Evolutionary conservation across 37 sponge, comb jelly and placozoan genomes (phyloP), one percentile per base, ranked within the genome.

Genomic region (Cladorhizidae sp.): DNA sequence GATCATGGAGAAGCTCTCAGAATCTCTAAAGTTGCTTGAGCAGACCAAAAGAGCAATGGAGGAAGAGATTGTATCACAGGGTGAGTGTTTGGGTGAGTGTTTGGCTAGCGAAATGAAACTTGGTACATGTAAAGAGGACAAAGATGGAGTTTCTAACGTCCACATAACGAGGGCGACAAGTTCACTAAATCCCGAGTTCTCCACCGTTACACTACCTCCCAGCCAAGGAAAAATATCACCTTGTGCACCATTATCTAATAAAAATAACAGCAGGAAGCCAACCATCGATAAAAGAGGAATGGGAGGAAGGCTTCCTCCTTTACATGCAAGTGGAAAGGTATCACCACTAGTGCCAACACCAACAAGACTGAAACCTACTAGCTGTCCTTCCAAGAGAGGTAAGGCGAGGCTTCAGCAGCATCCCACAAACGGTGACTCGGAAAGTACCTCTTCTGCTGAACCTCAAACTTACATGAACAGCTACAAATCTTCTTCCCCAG

Each of bases 1-100:
- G 39, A 86, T 93, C 31, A 85, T 93, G 93, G 89, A 93, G 67
- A 88, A 93, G 39, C 37, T 93, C 32, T 88, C 89, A 3, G 79
- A 88, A 57, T 89, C 76, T 29, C 70, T 62, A 21, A 83, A 88
- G 75, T 79, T 86, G 23, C 63, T 76, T n/a, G 70, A 85, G 59
- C 70, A 56, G 64, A 51, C 49, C 9, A 74, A 74, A 32, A 35
- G 17, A 74, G 43, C 45, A n/a, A 42, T n/a, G 3, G 45, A 6
- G n/a, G 43, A 41, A 15, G 71, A 71, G 5, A 63, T n/a, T 25
- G 23, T n/a, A n/a, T n/a, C n/a, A n/a, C n/a, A n/a, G n/a, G n/a
- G n/a, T n/a, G n/a, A n/a, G n/a, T n/a, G n/a, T n/a, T n/a, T n/a
- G n/a, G n/a, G n/a, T n/a, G n/a, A n/a, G n/a, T n/a, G n/a, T n/a